Conservation (phyloP, 1,140 invertebrate genomes). For the Pteromalus puparum region DNA sequence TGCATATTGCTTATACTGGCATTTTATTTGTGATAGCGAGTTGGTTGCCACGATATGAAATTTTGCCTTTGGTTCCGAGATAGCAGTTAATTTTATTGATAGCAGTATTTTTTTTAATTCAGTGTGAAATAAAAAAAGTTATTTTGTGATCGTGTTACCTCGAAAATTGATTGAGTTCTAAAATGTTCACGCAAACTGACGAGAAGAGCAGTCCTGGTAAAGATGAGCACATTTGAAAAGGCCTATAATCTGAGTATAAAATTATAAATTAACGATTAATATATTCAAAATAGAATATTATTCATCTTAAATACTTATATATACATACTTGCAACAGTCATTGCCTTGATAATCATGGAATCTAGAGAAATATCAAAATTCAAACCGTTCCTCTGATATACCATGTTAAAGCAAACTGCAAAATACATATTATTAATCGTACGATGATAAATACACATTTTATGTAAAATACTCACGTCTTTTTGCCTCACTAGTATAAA, state of each 20-base stretch:
- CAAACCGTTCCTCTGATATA: conserved; percentile 60
- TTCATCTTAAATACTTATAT: conserved; percentile 9
- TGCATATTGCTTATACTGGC: no score
- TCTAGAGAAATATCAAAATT: conserved; percentile 61
- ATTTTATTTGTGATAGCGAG: no score
- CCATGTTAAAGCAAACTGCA: conserved; percentile 67
- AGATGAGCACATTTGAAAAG: conserved; percentile 60
- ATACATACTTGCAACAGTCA: conserved; percentile 59
- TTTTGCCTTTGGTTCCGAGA: no score
- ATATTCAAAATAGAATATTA: no score
- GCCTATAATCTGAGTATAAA: conserved; percentile 56
- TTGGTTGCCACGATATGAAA: no score
- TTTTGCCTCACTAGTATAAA: conserved; percentile 54
- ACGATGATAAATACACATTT: neutral
- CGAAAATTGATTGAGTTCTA: conserved; percentile 60
- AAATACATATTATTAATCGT: neutral
- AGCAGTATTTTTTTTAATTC: no score
- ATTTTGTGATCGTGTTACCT: conserved; percentile 51
- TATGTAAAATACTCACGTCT: conserved; percentile 56
- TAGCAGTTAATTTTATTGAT: no score
- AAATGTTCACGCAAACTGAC: conserved; percentile 62
- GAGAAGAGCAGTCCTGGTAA: conserved; percentile 67
- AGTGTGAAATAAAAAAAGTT: conserved; percentile 30
- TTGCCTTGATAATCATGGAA: conserved; percentile 54
- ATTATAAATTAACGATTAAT: no score